A percentile compares a stretch with the other conserved stretches of the same genome.
These are phyloP conservation scores for Phalloptychus januarius DNA, from an alignment of 2,797 vertebrate species.

Conservation along the genomic window DNA sequence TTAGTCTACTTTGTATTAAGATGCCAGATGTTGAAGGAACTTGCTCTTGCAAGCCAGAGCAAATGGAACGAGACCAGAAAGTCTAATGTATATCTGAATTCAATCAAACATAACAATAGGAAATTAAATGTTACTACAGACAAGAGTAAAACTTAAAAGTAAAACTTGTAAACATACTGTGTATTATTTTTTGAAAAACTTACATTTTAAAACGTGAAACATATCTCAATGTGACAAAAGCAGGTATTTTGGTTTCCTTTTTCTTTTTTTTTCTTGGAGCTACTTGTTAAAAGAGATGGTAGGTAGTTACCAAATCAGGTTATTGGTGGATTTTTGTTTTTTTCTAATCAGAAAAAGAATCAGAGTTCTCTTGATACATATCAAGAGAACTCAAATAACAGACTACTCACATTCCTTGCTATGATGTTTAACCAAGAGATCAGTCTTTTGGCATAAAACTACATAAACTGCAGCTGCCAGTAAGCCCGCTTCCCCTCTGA, in stretches of 20 bases:
- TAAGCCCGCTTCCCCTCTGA: slow-evolving; percentile 49
- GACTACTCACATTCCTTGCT: slow-evolving; percentile 54
- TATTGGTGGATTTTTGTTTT: slow-evolving; percentile 45
- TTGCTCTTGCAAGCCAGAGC: too few species aligned
- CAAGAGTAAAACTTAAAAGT: background rate
- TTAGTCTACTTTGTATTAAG: too few species aligned
- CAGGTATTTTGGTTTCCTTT: background rate
- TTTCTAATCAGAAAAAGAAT: slow-evolving; percentile 31
- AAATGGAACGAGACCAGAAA: too few species aligned
- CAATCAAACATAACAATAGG: too few species aligned
- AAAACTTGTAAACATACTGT: background rate
- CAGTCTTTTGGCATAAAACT: slow-evolving; percentile 56
- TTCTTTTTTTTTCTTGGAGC: background rate
- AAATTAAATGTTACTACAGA: too few species aligned
- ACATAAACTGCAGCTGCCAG: slow-evolving; percentile 66
- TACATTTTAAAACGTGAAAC: background rate
- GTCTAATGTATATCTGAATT: too few species aligned
- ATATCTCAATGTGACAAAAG: too few species aligned
- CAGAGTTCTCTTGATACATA: slow-evolving; percentile 35
- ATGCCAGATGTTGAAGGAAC: too few species aligned
- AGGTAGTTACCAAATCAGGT: background rate
- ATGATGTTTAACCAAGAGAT: slow-evolving; percentile 46
- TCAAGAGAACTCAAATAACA: slow-evolving; percentile 58
- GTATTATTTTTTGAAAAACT: background rate
- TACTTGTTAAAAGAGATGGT: background rate